phyloP scores from a whole-genome alignment of 2,113 vertebrate species.

The Strix aluco region DNA sequence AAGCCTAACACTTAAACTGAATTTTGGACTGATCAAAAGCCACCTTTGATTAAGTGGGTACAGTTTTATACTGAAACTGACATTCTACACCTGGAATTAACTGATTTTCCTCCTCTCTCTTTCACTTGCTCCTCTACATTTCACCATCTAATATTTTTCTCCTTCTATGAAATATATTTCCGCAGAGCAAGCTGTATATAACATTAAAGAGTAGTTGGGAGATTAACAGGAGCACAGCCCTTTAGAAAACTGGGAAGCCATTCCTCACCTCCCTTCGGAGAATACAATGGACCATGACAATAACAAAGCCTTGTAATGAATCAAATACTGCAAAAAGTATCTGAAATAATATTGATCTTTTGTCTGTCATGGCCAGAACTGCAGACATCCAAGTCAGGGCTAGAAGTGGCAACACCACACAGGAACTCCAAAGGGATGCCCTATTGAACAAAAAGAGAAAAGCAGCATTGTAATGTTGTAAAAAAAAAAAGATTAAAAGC shows the following conservation, averaged over 20 bases:
- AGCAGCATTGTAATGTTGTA: not conserved
- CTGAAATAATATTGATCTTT: conserved; percentile 98
- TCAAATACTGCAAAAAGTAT: conserved; percentile 99
- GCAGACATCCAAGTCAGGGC: conserved; percentile 99
- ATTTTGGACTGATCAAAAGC: not conserved
- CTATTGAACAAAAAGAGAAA: conserved; percentile 73
- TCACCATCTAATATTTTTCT: not conserved
- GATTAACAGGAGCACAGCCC: not conserved
- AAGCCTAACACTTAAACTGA: not conserved
- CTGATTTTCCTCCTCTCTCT: not conserved
- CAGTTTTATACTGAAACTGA: not conserved
- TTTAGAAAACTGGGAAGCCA: conserved; percentile 13
- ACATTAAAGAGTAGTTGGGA: not conserved
- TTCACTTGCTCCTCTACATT: not conserved
- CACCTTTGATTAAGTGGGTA: not conserved
- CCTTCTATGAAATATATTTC: not conserved
- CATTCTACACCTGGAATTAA: not conserved
- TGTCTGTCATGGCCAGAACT: conserved; percentile 98
- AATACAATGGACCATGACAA: conserved; percentile 99
- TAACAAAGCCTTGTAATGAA: conserved; percentile 98
- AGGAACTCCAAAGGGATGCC: conserved; percentile 99
- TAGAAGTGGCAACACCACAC: conserved; percentile 94
- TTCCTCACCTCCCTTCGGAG: conserved; percentile 92
- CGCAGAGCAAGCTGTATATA: not conserved
- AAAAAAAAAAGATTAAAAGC: not conserved